Evolutionary conservation across 1,140 invertebrate species (phyloP), one percentile per base, ranked within the genome.

Genomic region (Aricia agestis): DNA sequence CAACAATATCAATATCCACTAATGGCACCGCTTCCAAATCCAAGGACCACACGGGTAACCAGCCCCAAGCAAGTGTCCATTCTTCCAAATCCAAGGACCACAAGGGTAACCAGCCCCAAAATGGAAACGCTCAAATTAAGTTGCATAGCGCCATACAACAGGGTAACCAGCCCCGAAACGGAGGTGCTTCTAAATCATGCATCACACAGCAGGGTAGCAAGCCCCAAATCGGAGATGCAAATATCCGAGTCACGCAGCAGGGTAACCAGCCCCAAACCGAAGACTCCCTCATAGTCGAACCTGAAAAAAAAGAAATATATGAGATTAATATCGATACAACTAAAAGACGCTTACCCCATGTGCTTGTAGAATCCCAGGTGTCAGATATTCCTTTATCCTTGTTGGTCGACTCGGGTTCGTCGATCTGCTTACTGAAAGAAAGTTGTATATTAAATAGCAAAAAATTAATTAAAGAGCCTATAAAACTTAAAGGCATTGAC

Each of bases 231-330:
- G 17, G 32, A 18, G 18, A 17, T n/a, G 59, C 68, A 15, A 11
- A 25, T 25, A 19, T 25, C 15, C 10, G 15, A 69, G 68, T 42
- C 68, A 69, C 25, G n/a, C 67, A 58, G 63, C 71, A 69, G 67
- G 72, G 61, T 69, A 72, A 69, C 59, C 72, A 72, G 71, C 71
- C 71, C 71, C 67, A 72, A 72, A 72, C 42, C 15, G 17, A 52
- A 18, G 45, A 10, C 32, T 18, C 68, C 25, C 19, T 52, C 71
- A 5, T 19, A 25, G 59, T 15, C 13, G 57, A 69, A 41, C 7
- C 15, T 59, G 31, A 59, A 17, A 41, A 59, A 17, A 41, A 69
- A 42, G 31, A 68, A 67, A 45, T 74, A 7, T 73, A 73, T 65
- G 70, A 76, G 67, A 45, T 76, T 10, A 70, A 69, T 65, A 71